Percentiles rank a stretch among this genome's conserved stretches.
phyloP scores from a whole-genome alignment of 2,888 invertebrate species.

The Heliconius charithonia region DNA sequence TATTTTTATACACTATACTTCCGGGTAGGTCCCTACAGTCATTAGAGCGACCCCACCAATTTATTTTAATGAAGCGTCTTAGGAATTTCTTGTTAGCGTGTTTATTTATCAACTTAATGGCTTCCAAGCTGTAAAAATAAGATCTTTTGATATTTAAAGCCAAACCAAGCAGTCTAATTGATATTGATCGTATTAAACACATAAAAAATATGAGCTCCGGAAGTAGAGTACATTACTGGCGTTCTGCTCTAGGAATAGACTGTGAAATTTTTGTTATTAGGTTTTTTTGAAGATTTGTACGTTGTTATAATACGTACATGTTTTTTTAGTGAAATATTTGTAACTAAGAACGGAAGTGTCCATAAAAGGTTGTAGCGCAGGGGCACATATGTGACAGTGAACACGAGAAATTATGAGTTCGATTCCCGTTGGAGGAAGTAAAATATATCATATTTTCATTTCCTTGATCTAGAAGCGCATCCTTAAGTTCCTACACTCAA shows the following conservation, averaged over 20 bases:
- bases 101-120: slow-evolving; percentile 11
- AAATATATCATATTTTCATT: neutral
- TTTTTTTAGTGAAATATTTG: too few species aligned
- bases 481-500: neutral
- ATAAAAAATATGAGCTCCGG: slow-evolving; percentile 21
- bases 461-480: neutral
- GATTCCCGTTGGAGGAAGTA: neutral
- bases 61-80: slow-evolving; percentile 1
- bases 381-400: too few species aligned
- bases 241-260: neutral
- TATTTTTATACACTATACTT: neutral
- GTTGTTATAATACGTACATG: neutral
- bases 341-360: too few species aligned
- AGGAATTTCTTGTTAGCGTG: slow-evolving; percentile 4
- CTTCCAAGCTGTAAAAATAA: slow-evolving; percentile 19
- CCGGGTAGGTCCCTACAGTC: neutral
- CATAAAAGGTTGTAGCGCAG: too few species aligned
- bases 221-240: slow-evolving; percentile 9
- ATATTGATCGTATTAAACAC: slow-evolving; percentile 15
- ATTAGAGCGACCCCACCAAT: neutral
- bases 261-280: neutral
- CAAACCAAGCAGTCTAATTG: slow-evolving; percentile 11
- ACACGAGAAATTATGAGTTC: too few species aligned
- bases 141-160: slow-evolving; percentile 21
- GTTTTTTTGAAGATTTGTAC: neutral